Evolutionary conservation across 2,797 vertebrate species (phyloP).

Genomic region (Clangula hyemalis): DNA sequence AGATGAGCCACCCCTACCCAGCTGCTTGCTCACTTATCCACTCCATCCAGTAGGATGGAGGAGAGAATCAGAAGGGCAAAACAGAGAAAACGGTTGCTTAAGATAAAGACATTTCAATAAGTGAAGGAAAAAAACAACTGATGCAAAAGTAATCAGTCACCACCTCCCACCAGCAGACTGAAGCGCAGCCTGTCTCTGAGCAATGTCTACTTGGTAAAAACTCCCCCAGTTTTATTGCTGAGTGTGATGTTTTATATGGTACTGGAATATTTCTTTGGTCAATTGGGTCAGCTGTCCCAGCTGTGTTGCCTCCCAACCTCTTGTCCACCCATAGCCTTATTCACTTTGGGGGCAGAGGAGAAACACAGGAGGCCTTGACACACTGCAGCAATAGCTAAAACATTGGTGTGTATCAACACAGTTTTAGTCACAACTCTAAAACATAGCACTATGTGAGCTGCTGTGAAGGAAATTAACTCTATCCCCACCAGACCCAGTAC

Average conservation of each 20-base stretch:
- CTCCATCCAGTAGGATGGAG: accelerated
- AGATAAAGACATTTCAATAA: neutral
- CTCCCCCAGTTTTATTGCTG: neutral
- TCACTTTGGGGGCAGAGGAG: neutral
- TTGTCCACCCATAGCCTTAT: neutral
- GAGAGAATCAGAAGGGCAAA: neutral
- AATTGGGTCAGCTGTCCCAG: neutral
- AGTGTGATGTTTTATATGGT: neutral
- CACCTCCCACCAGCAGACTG: neutral
- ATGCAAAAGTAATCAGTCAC: neutral
- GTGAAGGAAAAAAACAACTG: neutral
- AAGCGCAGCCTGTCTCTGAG: neutral
- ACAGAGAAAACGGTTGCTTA: neutral
- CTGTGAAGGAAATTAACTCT: neutral
- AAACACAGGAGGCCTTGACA: neutral
- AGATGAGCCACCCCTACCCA: neutral
- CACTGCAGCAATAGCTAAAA: neutral
- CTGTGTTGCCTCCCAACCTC: neutral
- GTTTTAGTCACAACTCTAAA: neutral
- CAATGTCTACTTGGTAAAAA: neutral
- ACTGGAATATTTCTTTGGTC: neutral
- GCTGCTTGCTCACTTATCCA: neutral
- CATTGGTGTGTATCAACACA: neutral
- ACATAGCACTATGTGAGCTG: neutral
- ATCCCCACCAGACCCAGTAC: neutral